Evolutionary conservation across 2,113 vertebrate species (phyloP), one percentile per base, ranked within the genome.

Genomic region (Ochotona princeps): DNA sequence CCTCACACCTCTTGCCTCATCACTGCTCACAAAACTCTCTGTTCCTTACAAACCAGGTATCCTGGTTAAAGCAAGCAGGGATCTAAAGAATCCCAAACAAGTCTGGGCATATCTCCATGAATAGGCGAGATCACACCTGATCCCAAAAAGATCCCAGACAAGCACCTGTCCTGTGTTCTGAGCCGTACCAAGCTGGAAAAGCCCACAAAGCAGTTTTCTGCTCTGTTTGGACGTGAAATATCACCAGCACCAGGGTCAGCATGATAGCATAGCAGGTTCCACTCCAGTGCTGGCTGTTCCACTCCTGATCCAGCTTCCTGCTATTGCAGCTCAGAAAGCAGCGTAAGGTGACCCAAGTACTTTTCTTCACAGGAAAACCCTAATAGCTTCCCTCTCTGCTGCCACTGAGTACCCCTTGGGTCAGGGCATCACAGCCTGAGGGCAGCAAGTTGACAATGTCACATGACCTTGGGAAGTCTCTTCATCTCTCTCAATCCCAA

Each of bases 131-230:
- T 44, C 38, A 44, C 38, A 44, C 6, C 38, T 49, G 28, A 85
- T 66, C 79, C 65, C 12, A 26, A 9, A 25, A 44, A 44, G 38
- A 44, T 18, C 11, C 25, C 2, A 1, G 32, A 49, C n/a, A 3
- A 70, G 35, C 28, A 57, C 47, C 18, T 5, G 2, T 21, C 30
- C 20, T 0, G 0, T 3, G 20, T 32, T 25, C 70, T 38, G 32
- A 80, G 60, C 51, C 54, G 30, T 18, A 18, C n/a, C 1, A 21
- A 65, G 15, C 30, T 60, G 60, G 11, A 81, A 83, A 73, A 69
- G 5, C 25, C 38, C 20, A 5, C 1, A 21, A 44, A 60, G 47
- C 18, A 2, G 8, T 13, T 38, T 47, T 35, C 18, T 75, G 74
- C 81, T 54, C 49, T 23, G n/a, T 14, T 23, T 82, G 2, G 26